Evolutionary conservation across 2,888 invertebrate genomes (phyloP), one percentile per base, ranked within the genome.

Genomic region (Apotomis capreana): DNA sequence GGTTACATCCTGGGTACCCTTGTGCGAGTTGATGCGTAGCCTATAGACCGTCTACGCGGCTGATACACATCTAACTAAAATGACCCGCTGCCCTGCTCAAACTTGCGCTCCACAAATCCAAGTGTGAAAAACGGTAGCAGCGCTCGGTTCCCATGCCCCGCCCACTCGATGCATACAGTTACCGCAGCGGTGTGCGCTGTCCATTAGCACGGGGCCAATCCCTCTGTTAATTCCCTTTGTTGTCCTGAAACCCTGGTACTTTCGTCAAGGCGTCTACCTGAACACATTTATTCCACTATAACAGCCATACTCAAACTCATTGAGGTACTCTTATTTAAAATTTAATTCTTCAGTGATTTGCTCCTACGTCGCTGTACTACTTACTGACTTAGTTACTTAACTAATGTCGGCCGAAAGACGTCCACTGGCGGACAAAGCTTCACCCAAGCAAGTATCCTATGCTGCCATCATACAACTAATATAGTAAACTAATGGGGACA

Each of bases 111-210:
- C n/a, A 61, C 67, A 71, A 71, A 71, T 68, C 71, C 68, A 72
- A 72, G 72, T 72, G 72, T 72, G 72, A 72, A 72, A 57, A 72
- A 63, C 68, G 72, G 72, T 72, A 63, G 72, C 68, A 62, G 12
- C 5, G 13, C 15, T 44, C 54, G 51, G 72, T 72, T 72, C 72
- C 72, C 72, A 72, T 68, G 72, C 72, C 63, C 72, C 72, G 68
- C 72, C 72, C 63, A 72, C 72, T 67, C 67, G 26, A 40, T 36
- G 68, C 63, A 51, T 49, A 63, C 69, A 37, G 70, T 64, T 55
- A 70, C 67, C 61, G 37, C 40, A 36, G 44, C 57, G 44, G 57
- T 71, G 55, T 68, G 49, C 67, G 8, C 51, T 49, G 40, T 3
- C 52, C 71, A 55, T 71, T 71, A 71, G 37, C 70, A 61, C 37